A percentile compares a stretch with the other conserved stretches of the same genome.
phyloP scores from a whole-genome alignment of 2,797 vertebrate species.

The Pelodytes ibericus region DNA sequence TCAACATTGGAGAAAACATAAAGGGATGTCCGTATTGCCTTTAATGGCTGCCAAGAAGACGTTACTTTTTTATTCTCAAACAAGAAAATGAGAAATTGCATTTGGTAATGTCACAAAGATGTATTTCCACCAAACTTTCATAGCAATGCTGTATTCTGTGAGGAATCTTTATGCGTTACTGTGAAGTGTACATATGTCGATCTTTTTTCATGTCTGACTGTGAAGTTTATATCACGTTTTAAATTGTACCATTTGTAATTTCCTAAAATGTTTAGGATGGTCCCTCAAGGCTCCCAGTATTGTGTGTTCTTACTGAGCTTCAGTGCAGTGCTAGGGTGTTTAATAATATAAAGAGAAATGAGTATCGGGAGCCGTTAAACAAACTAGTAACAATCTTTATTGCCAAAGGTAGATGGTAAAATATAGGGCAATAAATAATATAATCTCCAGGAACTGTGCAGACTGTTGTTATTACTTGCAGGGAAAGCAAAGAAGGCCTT shows the following conservation, averaged over 20 bases:
- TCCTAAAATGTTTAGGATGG: conserved; percentile 22
- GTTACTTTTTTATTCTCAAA: no score
- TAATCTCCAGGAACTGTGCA: conserved; percentile 27
- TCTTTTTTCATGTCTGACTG: no score
- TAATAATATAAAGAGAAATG: conserved; percentile 51
- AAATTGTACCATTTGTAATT: conserved; percentile 17
- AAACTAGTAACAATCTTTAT: conserved; percentile 20
- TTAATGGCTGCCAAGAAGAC: no score
- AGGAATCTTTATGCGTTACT: no score
- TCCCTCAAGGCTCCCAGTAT: conserved; percentile 21
- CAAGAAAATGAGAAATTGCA: background rate
- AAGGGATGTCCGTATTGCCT: no score
- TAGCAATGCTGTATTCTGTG: no score
- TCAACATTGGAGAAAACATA: no score
- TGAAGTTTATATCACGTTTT: conserved; percentile 25
- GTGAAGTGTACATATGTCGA: no score
- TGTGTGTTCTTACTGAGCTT: conserved; percentile 34
- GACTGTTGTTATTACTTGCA: conserved; percentile 4
- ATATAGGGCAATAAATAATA: conserved; percentile 38
- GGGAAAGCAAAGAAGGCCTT: background rate
- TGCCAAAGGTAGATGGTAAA: conserved; percentile 30
- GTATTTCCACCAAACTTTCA: no score
- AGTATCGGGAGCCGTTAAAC: conserved; percentile 25
- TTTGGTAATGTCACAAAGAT: no score
- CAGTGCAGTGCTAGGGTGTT: conserved; percentile 29